Conservation (phyloP, 92 coral and sea anemone genomes). For the Meandrina meandrites region DNA sequence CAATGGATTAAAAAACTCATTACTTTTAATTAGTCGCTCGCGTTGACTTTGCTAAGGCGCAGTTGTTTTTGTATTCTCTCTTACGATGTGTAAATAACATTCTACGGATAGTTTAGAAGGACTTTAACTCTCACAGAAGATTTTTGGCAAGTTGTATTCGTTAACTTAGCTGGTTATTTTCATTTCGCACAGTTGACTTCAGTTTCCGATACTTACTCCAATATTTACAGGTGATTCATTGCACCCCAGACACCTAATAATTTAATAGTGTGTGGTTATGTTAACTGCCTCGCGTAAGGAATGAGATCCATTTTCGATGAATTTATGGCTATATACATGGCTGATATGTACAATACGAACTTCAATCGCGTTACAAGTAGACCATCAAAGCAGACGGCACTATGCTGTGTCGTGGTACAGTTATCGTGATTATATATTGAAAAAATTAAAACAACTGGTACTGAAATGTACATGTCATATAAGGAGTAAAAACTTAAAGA, state of each 20-base stretch:
- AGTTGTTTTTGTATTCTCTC: not conserved
- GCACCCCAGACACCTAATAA: not conserved
- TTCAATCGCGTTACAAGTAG: not conserved
- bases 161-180: not conserved
- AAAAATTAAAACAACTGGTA: not conserved
- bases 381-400: not conserved
- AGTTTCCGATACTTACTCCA: not conserved
- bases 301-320: not conserved
- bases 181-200: not conserved
- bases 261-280: not conserved
- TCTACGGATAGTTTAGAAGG: not conserved
- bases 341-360: not conserved
- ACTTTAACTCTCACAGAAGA: not conserved
- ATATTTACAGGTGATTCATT: not conserved
- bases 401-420: not conserved
- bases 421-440: not conserved
- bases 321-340: not conserved
- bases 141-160: not conserved
- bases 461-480: not conserved
- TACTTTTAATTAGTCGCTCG: not conserved
- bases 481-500: not conserved
- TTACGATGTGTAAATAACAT: not conserved
- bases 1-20: too few relatives aligned
- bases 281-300: not conserved
- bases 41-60: not conserved